These are phyloP conservation scores for Nothoprocta pentlandii DNA, from an alignment of 2,113 vertebrate genomes.

Conservation along the genomic window DNA sequence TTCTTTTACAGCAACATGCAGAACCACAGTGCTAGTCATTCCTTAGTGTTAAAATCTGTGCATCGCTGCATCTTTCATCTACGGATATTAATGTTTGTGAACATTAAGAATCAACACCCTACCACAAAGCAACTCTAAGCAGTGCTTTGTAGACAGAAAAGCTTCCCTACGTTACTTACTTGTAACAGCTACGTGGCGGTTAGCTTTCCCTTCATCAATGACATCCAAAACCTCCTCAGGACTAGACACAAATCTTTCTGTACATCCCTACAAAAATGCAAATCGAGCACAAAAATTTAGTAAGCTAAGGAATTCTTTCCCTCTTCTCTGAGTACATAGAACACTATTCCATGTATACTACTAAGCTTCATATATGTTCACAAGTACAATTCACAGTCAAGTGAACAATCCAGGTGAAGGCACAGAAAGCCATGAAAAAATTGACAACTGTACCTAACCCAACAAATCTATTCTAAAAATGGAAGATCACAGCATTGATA, in stretches of 20 bases:
- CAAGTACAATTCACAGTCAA: neutral
- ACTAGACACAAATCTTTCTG: slow-evolving; percentile 96
- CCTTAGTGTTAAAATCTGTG: rapidly evolving
- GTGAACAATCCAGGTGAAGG: neutral
- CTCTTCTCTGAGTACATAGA: neutral
- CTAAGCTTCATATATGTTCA: neutral
- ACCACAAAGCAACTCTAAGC: neutral
- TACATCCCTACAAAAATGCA: slow-evolving; percentile 86
- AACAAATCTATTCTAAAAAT: neutral
- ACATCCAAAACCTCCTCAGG: slow-evolving; percentile 97
- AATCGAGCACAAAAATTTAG: neutral
- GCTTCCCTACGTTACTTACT: slow-evolving; percentile 78
- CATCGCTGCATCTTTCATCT: rapidly evolving
- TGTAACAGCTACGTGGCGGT: slow-evolving; percentile 95
- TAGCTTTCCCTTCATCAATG: slow-evolving; percentile 96
- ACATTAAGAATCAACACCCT: rapidly evolving
- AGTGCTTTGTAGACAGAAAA: rapidly evolving
- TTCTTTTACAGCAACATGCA: too few species aligned
- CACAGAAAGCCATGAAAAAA: neutral
- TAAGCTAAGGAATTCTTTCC: neutral
- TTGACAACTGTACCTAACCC: neutral
- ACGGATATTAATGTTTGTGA: neutral
- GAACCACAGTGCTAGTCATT: neutral
- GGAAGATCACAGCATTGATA: rapidly evolving
- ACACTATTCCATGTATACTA: neutral